A percentile compares a stretch with the other conserved stretches of the same genome.
Evolutionary conservation across 37 sponge, comb jelly and placozoan genomes (phyloP).

Genomic region (Beroe ovata): DNA sequence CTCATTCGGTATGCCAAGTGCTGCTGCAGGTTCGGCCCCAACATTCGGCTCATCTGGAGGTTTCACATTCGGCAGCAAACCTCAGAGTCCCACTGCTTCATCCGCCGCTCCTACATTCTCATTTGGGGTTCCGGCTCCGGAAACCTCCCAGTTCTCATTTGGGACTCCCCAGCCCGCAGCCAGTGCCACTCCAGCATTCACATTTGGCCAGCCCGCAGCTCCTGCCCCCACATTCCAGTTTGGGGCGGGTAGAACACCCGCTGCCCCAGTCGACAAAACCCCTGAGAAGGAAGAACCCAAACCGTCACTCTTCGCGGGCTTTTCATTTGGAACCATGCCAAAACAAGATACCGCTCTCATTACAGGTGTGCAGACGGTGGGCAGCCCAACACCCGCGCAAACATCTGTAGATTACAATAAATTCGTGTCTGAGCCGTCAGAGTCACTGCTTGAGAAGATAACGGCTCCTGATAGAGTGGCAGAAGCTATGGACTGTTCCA

Average conservation of each 20-base stretch:
- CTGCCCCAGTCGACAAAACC: not conserved
- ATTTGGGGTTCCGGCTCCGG: not conserved
- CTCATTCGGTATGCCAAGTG: not conserved
- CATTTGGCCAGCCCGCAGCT: not conserved
- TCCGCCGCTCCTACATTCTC: not conserved
- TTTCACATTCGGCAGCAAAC: slow-evolving; percentile 22
- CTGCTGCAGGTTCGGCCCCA: not conserved
- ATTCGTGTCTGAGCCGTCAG: slow-evolving; percentile 22
- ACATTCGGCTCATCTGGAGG: not conserved
- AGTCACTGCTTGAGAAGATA: not conserved
- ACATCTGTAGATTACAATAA: not conserved
- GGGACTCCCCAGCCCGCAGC: not conserved
- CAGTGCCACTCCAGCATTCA: not conserved
- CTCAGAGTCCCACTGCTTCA: not conserved
- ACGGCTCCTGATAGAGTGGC: not conserved
- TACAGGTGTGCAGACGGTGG: not conserved
- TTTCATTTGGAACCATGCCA: slow-evolving; percentile 30
- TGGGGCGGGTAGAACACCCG: slow-evolving; percentile 13
- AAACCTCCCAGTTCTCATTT: slow-evolving; percentile 1
- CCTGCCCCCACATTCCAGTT: slow-evolving; percentile 54
- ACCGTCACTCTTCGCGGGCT: slow-evolving; percentile 54
- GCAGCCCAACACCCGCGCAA: not conserved
- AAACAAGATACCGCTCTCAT: slow-evolving; percentile 2
- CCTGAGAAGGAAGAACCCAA: slow-evolving; percentile 33
- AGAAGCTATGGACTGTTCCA: slow-evolving; percentile 15